phyloP scores from a whole-genome alignment of 2,888 invertebrate genomes.

The Drosophila pegasa region DNA sequence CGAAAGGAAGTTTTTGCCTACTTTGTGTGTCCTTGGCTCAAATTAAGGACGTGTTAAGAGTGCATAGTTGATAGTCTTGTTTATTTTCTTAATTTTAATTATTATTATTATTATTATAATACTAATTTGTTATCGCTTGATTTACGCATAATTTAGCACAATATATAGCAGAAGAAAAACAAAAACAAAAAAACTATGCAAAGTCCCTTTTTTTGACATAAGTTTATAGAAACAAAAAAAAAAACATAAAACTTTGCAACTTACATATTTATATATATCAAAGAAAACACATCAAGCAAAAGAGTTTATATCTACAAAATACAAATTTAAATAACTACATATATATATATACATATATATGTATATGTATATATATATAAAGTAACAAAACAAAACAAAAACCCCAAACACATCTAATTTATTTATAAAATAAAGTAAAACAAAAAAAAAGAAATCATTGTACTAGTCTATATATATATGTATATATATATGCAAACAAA shows the following conservation, averaged over 20 bases:
- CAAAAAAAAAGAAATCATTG: constrained; percentile 57
- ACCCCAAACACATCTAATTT: constrained; percentile 70
- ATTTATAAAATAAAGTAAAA: constrained; percentile 73
- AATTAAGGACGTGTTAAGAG: constrained; percentile 43
- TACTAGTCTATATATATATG: constrained; percentile 62
- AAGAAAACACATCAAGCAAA: constrained; percentile 65
- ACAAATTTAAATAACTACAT: constrained; percentile 47
- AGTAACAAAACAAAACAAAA: constrained; percentile 5
- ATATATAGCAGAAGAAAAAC: constrained; percentile 34
- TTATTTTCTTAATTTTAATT: constrained; percentile 58
- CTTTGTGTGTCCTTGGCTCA: constrained; percentile 52
- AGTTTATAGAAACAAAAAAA: constrained; percentile 7
- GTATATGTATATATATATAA: constrained; percentile 33
- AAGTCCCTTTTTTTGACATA: constrained; percentile 37
- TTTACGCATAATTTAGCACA: constrained; percentile 72
- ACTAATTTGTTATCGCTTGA: constrained; percentile 73
- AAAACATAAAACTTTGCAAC: constrained; percentile 10
- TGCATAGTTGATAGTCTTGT: constrained; percentile 56
- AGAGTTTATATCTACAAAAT: constrained; percentile 62
- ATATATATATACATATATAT: constrained; percentile 36
- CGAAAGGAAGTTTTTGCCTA: constrained; percentile 18
- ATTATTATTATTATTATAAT: constrained; percentile 47
- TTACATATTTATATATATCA: constrained; percentile 46
- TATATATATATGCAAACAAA: constrained; percentile 12
- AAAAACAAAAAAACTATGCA: constrained; percentile 11